These are phyloP conservation scores for Pyrocoelia pectoralis DNA, from an alignment of 2,888 invertebrate genomes.

Conservation along the genomic window DNA sequence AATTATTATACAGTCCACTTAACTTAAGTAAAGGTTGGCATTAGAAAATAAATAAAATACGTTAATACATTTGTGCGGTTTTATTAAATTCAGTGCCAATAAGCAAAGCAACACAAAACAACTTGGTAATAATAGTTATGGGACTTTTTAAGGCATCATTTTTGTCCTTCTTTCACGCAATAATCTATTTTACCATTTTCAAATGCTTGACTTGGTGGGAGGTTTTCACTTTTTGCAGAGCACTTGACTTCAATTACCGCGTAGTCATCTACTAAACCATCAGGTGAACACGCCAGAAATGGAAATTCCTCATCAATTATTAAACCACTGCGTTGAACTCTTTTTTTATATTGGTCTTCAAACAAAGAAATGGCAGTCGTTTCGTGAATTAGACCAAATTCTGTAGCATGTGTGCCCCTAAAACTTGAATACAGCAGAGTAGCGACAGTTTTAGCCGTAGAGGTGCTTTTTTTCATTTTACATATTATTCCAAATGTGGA, in stretches of 20 bases:
- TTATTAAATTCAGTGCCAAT: too few relatives aligned
- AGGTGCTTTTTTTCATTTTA: not conserved
- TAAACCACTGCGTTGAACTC: not conserved
- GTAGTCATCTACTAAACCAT: not conserved
- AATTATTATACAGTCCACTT: too few relatives aligned
- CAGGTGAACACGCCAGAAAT: constrained; percentile 2
- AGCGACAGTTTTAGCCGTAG: constrained; percentile 3
- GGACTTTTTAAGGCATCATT: not conserved
- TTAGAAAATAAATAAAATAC: too few relatives aligned
- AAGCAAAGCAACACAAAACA: too few relatives aligned
- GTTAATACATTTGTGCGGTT: too few relatives aligned
- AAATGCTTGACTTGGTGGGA: not conserved
- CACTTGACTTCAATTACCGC: not conserved
- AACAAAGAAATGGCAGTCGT: not conserved
- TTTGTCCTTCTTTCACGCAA: not conserved
- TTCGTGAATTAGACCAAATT: constrained; percentile 9
- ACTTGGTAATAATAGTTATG: constrained; percentile 7
- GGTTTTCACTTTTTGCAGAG: not conserved
- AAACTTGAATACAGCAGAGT: not conserved
- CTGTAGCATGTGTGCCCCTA: not conserved
- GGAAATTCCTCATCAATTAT: not conserved
- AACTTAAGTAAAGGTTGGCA: too few relatives aligned
- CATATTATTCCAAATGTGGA: not conserved
- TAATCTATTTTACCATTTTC: constrained; percentile 1
- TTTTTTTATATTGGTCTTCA: not conserved